Evolutionary conservation across 2,797 vertebrate genomes (phyloP).

Genomic region (Phrynocephalus guinanensis): DNA sequence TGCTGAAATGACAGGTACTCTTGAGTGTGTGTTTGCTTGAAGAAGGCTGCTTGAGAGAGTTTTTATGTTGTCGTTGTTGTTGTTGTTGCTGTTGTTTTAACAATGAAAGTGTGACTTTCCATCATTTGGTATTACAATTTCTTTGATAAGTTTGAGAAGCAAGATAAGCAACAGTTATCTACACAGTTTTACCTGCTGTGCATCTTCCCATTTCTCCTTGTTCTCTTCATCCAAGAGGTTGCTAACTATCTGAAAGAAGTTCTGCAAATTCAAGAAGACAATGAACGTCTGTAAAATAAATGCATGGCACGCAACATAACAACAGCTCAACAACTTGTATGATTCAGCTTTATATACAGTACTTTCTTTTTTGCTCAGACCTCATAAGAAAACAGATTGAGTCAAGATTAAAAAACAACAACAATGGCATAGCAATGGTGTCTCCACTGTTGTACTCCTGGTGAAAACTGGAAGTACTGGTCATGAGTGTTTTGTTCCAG

Average conservation of each 20-base stretch:
- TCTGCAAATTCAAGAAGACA: constrained; percentile 84
- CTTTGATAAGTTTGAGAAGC: too few relatives aligned
- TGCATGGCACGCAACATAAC: neutral
- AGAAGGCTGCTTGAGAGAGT: neutral
- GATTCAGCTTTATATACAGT: too few relatives aligned
- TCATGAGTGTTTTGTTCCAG: neutral
- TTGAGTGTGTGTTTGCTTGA: neutral
- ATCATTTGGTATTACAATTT: too few relatives aligned
- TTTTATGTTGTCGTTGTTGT: neutral
- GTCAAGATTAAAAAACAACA: neutral
- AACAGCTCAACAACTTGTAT: neutral
- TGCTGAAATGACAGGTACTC: neutral
- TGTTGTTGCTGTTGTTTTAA: too few relatives aligned
- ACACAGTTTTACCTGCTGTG: constrained; percentile 90
- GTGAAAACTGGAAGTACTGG: neutral
- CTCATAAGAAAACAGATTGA: neutral
- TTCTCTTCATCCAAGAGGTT: constrained; percentile 99
- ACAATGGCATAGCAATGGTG: neutral
- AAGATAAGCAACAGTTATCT: neutral
- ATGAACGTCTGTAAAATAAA: constrained; percentile 37
- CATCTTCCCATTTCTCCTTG: constrained; percentile 98
- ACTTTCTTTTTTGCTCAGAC: too few relatives aligned
- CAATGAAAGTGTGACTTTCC: too few relatives aligned
- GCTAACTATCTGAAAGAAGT: constrained; percentile 99
- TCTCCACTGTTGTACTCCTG: neutral